These are phyloP conservation scores for Tenthredo notha DNA, from an alignment of 2,888 invertebrate species.

Conservation along the genomic window DNA sequence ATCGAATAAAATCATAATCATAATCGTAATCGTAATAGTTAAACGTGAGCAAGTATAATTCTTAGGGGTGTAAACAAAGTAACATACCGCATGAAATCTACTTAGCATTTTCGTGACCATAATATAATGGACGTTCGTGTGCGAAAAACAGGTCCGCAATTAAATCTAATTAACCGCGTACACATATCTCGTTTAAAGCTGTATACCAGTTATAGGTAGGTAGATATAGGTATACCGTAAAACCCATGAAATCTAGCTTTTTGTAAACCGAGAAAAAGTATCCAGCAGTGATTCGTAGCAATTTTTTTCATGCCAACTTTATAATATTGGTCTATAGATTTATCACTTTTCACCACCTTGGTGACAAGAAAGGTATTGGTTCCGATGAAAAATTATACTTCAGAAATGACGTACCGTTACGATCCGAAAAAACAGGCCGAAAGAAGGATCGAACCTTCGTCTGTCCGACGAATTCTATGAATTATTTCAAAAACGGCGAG, in stretches of 20 bases:
- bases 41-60: constrained; percentile 17
- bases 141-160: constrained; percentile 24
- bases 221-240: neutral
- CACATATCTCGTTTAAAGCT: neutral
- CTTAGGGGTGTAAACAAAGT: constrained; percentile 35
- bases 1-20: constrained; percentile 24
- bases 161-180: constrained; percentile 39
- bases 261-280: neutral
- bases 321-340: neutral
- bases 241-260: neutral
- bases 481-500: no score
- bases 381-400: neutral
- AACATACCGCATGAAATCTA: constrained; percentile 16
- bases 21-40: neutral
- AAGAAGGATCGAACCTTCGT: no score
- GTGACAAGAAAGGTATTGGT: neutral
- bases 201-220: neutral
- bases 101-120: constrained; percentile 40
- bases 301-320: no score
- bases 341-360: neutral
- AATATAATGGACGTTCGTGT: constrained; percentile 22
- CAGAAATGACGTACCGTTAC: no score
- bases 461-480: no score
- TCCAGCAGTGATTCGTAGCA: neutral
- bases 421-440: no score